A percentile compares a stretch with the other conserved stretches of the same genome.
These are phyloP conservation scores for Gymnocypris eckloni DNA, from an alignment of 2,797 vertebrate species.

Conservation along the genomic window DNA sequence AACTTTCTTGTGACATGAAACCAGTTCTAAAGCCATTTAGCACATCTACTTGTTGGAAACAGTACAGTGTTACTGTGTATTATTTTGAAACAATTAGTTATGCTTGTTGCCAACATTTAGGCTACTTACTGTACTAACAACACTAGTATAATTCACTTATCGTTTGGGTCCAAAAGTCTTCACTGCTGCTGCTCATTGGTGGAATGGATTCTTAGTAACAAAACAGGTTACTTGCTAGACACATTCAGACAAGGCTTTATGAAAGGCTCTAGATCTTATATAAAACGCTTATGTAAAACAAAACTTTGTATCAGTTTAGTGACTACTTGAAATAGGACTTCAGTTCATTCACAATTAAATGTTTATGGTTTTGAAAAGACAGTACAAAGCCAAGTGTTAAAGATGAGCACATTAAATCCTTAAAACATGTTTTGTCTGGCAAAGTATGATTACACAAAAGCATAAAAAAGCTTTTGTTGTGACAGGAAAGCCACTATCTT, in stretches of 20 bases:
- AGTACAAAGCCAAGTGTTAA: background rate
- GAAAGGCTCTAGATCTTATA: background rate
- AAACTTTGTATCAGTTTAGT: background rate
- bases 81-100: background rate
- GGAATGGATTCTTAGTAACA: background rate
- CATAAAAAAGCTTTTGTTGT: conserved; percentile 20
- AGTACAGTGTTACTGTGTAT: background rate
- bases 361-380: conserved; percentile 1
- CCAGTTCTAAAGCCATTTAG: background rate
- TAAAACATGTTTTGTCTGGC: conserved; percentile 15
- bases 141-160: background rate
- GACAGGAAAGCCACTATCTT: conserved; percentile 13
- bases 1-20: background rate
- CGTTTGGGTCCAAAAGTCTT: background rate
- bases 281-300: background rate
- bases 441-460: conserved; percentile 22
- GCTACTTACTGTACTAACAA: background rate
- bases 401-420: conserved; percentile 1
- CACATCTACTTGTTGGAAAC: background rate
- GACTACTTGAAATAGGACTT: background rate
- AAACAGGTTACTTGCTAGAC: background rate
- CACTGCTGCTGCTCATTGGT: background rate
- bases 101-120: background rate
- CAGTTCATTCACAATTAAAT: background rate
- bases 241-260: background rate